Evolutionary conservation across 2,113 vertebrate species (phyloP), one percentile per base, ranked within the genome.

Genomic region (Lipophrys pholis): DNA sequence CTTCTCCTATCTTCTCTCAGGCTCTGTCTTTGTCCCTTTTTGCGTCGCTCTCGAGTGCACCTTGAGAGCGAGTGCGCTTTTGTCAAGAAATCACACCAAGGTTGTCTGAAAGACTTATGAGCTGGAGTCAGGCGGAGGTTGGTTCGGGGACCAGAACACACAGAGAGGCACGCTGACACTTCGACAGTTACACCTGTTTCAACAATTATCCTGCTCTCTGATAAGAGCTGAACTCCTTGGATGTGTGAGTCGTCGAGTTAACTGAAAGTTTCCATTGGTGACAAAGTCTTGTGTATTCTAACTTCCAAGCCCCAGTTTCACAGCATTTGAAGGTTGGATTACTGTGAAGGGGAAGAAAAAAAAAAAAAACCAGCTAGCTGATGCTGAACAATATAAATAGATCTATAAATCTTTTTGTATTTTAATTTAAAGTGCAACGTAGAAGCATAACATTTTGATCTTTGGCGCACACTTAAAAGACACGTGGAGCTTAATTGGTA

Each of bases 31-130:
- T 90, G 82, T 91, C 85, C 78, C 82, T 82, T 88, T 91, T 79
- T 54, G 81, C 80, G 79, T 83, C 62, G 59, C 81, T 78, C 87
- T 80, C 71, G 82, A 84, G 88, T 88, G 89, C 87, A 93, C 89
- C 89, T 92, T 87, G 87, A 91, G 90, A 92, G 90, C 84, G 77
- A 52, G 78, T 59, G 84, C 50, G 89, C 89, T 94, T 90, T 92
- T 93, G 88, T 91, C 84, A 89, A 89, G 88, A 73, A 90, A 92
- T 93, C 86, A 88, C 89, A 91, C 90, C 91, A 92, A 94, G 92
- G 91, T 93, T 91, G 91, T 89, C 86, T 94, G 89, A 93, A 93
- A 94, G 93, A 88, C 89, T 90, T 83, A 80, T 43, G 84, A 84
- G 87, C 68, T 51, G 83, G 84, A 92, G 87, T 82, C 78, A 89